Evolutionary conservation across 2,797 vertebrate genomes (phyloP).

Genomic region (Sternarchorhynchus goeldii): DNA sequence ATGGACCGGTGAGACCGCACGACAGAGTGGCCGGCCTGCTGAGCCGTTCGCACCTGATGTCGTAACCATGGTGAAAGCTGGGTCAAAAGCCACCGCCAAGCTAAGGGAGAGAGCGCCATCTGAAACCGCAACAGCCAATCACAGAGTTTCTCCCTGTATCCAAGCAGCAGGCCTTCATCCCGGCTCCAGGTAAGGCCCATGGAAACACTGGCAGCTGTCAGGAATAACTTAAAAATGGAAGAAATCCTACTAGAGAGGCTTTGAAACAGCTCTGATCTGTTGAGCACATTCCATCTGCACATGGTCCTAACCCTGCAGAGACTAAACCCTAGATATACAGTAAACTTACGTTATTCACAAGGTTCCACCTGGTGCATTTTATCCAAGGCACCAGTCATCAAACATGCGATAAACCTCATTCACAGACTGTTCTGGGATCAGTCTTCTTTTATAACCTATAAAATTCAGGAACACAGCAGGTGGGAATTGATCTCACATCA

Average conservation of each 20-base stretch:
- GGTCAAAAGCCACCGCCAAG: slow-evolving; percentile 58
- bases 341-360: too few relatives aligned
- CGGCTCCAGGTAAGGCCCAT: background rate
- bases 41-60: slow-evolving; percentile 74
- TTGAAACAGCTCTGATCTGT: background rate
- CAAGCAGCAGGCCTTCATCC: slow-evolving; percentile 1
- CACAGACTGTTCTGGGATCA: background rate
- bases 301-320: background rate
- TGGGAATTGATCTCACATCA: background rate
- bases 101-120: background rate
- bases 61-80: slow-evolving; percentile 65
- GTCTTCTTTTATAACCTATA: background rate
- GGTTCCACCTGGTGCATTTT: background rate
- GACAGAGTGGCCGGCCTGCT: slow-evolving; percentile 67
- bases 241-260: background rate
- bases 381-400: background rate
- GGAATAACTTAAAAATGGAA: background rate
- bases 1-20: slow-evolving; percentile 76
- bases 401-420: too few relatives aligned
- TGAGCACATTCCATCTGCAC: background rate
- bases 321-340: too few relatives aligned
- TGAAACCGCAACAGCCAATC: slow-evolving; percentile 1
- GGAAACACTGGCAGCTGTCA: background rate
- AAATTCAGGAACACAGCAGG: background rate
- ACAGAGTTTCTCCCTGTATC: slow-evolving; percentile 4